Conservation (phyloP, 2,888 invertebrate species). For the Congeria kusceri region DNA sequence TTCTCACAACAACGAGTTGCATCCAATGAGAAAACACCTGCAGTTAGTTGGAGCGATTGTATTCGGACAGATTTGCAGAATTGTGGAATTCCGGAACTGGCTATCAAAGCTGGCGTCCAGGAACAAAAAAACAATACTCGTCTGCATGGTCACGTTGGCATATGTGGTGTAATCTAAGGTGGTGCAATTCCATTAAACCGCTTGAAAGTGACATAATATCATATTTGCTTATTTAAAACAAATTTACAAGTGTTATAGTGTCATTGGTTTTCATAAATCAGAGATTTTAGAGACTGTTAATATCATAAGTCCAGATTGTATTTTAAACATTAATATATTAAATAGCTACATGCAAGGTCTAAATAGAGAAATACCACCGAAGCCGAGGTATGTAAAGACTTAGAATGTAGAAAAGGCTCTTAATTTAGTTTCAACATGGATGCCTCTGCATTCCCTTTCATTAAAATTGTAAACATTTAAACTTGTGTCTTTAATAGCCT, state of each 20-base stretch:
- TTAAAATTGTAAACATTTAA: constrained; percentile 33
- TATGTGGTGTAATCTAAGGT: constrained; percentile 42
- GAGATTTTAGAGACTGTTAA: constrained; percentile 37
- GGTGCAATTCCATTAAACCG: constrained; percentile 36
- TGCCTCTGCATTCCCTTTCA: constrained; percentile 4
- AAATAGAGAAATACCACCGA: constrained; percentile 18
- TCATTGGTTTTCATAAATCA: constrained; percentile 33
- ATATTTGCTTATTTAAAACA: constrained; percentile 24
- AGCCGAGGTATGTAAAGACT: constrained; percentile 21
- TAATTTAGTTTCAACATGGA: neutral
- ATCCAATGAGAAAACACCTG: constrained; percentile 27
- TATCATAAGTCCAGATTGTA: constrained; percentile 14
- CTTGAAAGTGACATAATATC: constrained; percentile 28
- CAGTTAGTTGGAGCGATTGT: constrained; percentile 29
- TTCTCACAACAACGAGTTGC: constrained; percentile 30
- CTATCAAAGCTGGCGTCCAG: constrained; percentile 34
- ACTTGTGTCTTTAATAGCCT: constrained; percentile 21
- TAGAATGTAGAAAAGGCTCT: constrained; percentile 43
- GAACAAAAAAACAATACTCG: constrained; percentile 43
- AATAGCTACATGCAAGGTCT: constrained; percentile 46
- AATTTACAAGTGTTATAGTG: constrained; percentile 32
- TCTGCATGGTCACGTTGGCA: constrained; percentile 44
- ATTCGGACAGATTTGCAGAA: constrained; percentile 38
- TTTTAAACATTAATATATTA: constrained; percentile 9
- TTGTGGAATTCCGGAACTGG: constrained; percentile 38